These are phyloP conservation scores for Paracanthobrama guichenoti DNA, from an alignment of 2,113 vertebrate genomes.

Conservation along the genomic window DNA sequence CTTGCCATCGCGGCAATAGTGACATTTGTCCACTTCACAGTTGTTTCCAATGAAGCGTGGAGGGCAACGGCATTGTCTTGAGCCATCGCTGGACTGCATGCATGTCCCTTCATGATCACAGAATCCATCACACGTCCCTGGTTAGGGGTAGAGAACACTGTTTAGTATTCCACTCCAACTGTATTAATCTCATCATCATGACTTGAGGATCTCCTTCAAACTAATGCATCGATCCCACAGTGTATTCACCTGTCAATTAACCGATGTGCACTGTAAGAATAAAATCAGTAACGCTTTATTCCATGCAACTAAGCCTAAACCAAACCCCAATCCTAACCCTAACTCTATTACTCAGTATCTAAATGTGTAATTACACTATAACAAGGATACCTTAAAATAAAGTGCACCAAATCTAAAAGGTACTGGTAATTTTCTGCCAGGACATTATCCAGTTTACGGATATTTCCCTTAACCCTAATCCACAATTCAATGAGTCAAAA, in stretches of 20 bases:
- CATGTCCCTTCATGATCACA: conserved; percentile 86
- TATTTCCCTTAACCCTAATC: no score
- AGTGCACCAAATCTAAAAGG: no score
- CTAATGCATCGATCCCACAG: background rate
- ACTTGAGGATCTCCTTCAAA: background rate
- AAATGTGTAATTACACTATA: no score
- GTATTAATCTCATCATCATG: background rate
- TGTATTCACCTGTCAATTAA: background rate
- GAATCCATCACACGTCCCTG: conserved; percentile 84
- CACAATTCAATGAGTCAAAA: no score
- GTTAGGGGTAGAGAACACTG: conserved; percentile 5
- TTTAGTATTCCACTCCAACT: background rate
- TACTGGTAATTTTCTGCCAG: no score
- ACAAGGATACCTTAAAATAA: no score
- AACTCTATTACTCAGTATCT: no score
- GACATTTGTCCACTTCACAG: conserved; percentile 87
- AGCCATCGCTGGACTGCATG: conserved; percentile 76
- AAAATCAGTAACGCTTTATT: no score
- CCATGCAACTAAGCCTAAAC: no score
- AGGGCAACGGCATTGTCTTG: conserved; percentile 83
- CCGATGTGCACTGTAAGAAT: background rate
- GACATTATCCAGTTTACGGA: no score
- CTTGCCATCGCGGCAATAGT: conserved; percentile 85
- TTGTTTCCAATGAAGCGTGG: conserved; percentile 78
- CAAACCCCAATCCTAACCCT: no score